Evolutionary conservation across 2,888 invertebrate genomes (phyloP), one percentile per base, ranked within the genome.

Genomic region (Oscheius onirici): DNA sequence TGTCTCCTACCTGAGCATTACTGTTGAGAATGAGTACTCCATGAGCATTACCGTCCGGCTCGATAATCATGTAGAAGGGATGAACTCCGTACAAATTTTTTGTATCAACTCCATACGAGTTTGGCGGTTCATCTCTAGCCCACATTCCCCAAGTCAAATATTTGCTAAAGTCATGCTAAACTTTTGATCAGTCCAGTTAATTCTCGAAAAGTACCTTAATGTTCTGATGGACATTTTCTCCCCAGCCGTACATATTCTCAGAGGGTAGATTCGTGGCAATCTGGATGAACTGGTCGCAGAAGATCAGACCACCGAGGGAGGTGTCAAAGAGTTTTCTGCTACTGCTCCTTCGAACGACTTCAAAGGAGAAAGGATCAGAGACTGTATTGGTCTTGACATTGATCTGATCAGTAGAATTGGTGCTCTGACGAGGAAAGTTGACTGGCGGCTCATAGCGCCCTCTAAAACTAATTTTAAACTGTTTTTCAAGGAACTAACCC

Each of bases 31-130:
- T 80, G 20, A 86, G 72, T 0, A 86, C 86, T 54, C 85, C 85
- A 66, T 85, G 85, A 28, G 85, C 83, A n/a, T 83, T 80, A 43
- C 85, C 85, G 71, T 83, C 82, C 0, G 81, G 78, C 61, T 86
- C 86, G 13, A 86, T 20, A 10, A 78, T 66, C 69, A 86, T 73
- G 67, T 86, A 86, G 71, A 84, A 85, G 15, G 84, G 84, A 49
- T 86, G 85, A n/a, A 85, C 85, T 51, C 84, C 86, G 65, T 86
- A 86, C 13, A 84, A 76, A 63, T 86, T 86, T 69, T 76, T 71
- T 6, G 79, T 77, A 46, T 82, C 81, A 2, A 77, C 63, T 8
- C 71, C 68, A 10, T 54, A 71, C 5, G 81, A 80, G 49, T 84
- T 75, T 15, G 86, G 85, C 0, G 79, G 78, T 43, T 84, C 76